Percentiles rank a stretch among this genome's conserved stretches.
Evolutionary conservation across 2,797 vertebrate species (phyloP).

Genomic region (Notolabrus celidotus): DNA sequence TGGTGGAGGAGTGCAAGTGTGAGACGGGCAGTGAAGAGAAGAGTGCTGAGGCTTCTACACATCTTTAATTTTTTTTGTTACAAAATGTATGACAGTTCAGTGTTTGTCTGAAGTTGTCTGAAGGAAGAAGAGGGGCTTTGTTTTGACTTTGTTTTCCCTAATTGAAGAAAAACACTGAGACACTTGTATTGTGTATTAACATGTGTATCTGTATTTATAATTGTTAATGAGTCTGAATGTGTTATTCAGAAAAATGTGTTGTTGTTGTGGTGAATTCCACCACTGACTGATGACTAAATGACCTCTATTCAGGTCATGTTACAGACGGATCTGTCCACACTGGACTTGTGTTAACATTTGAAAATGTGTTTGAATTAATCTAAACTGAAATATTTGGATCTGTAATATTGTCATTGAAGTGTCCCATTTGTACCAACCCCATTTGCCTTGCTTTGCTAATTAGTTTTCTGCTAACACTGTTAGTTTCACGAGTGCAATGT

Average conservation of each 20-base stretch:
- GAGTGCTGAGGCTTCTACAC: slow-evolving; percentile 34
- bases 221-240: slow-evolving; percentile 61
- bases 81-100: too few species aligned
- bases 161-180: not conserved
- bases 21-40: slow-evolving; percentile 80
- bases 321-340: slow-evolving; percentile 39
- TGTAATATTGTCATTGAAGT: slow-evolving; percentile 62
- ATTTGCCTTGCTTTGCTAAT: slow-evolving; percentile 37
- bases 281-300: slow-evolving; percentile 60
- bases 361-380: slow-evolving; percentile 44
- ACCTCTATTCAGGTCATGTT: slow-evolving; percentile 52
- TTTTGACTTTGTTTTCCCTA: not conserved
- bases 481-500: slow-evolving; percentile 64
- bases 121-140: not conserved
- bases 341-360: slow-evolving; percentile 42
- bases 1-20: slow-evolving; percentile 87
- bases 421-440: slow-evolving; percentile 36
- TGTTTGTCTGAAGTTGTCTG: too few species aligned
- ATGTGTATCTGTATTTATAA: slow-evolving; percentile 13
- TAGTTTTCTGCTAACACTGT: slow-evolving; percentile 44
- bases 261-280: slow-evolving; percentile 48
- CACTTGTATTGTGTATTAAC: not conserved
- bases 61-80: slow-evolving; percentile 38
- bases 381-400: slow-evolving; percentile 62
- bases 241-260: slow-evolving; percentile 58